Percentiles rank a stretch among this genome's conserved stretches.
These are phyloP conservation scores for Parnassius apollo DNA, from an alignment of 2,888 invertebrate species.

Conservation along the genomic window DNA sequence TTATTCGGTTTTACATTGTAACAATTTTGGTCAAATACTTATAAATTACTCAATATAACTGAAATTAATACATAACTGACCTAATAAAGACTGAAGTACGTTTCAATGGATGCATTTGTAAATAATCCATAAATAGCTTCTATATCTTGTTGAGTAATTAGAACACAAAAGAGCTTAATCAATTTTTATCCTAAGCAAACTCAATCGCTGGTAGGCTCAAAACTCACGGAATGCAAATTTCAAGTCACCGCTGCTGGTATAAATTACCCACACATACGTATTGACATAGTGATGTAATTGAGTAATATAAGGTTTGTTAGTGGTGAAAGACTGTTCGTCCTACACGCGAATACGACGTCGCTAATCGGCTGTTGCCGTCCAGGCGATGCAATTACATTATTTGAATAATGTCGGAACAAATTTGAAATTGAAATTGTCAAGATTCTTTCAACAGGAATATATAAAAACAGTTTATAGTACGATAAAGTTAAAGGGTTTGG, in stretches of 20 bases:
- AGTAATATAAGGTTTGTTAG: constrained; percentile 45
- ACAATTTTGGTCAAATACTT: background rate
- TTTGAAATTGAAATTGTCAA: constrained; percentile 24
- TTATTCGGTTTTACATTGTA: background rate
- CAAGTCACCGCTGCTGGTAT: constrained; percentile 31
- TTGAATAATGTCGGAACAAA: background rate
- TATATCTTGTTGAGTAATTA: constrained; percentile 39
- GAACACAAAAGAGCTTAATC: constrained; percentile 30
- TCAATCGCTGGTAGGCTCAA: constrained; percentile 25
- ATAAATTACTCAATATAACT: constrained; percentile 2
- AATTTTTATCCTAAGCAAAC: constrained; percentile 30
- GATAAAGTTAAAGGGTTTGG: too few relatives aligned
- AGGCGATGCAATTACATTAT: constrained; percentile 12
- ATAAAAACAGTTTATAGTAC: background rate
- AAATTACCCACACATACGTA: constrained; percentile 36
- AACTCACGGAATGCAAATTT: constrained; percentile 30
- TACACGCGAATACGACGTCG: constrained; percentile 44
- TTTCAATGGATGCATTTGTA: constrained; percentile 17
- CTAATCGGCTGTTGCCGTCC: constrained; percentile 32
- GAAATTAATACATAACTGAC: constrained; percentile 11
- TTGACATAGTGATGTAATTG: constrained; percentile 41
- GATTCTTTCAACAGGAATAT: constrained; percentile 11
- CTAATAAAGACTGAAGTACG: constrained; percentile 12
- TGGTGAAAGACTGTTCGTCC: constrained; percentile 58
- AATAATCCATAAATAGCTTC: constrained; percentile 26